Base-by-base conservation (phyloP, 2,888 invertebrate genomes). In the Pristionchus exspectatus region DNA sequence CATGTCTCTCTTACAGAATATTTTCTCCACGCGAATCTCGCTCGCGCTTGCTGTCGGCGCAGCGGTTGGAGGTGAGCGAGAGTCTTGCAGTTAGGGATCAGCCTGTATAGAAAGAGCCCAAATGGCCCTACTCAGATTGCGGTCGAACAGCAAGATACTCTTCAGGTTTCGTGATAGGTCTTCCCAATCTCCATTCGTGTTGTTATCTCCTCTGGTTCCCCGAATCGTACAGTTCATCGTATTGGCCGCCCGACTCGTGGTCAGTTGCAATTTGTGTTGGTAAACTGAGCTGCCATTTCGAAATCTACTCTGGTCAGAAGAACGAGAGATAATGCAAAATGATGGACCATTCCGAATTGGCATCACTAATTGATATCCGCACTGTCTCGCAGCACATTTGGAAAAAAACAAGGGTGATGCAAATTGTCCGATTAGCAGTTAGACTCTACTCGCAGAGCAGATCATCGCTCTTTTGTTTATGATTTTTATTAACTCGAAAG, bases 121-220 rank as follows among this genome's bases (percentile, higher is more conserved):
- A 56, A 56, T 56, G 16, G 59, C 59, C 9, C 1, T 1, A 9
- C 12, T 21, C 9, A 18, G 59, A 21, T 59, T 59, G 18, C 1
- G 1, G 18, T 59, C 21, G 3, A 59, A 44, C 4, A 77, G 24
- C 9, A 18, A 38, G 5, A 38, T 44, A 21, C 24, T 74, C 18
- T 18, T 44, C 77, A 84, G 84, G 84, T 59, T 84, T 84, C 59
- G 30, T 84, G 0, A 4, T 84, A 1, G 84, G 84, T 84, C 59
- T 59, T 54, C 84, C 84, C 59, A 84, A 84, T 84, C 84, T 84
- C 44, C 54, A 84, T 27, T 38, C 33, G 30, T 84, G 84, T 33
- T 84, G 84, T 21, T 84, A 84, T 30, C 84, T 84, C 54, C 56
- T 84, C 24, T 84, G 84, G 84, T 84, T 84, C 24, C 84, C 84